phyloP scores from a whole-genome alignment of 2,113 vertebrate species.

The Forbesichthys papilliferus region DNA sequence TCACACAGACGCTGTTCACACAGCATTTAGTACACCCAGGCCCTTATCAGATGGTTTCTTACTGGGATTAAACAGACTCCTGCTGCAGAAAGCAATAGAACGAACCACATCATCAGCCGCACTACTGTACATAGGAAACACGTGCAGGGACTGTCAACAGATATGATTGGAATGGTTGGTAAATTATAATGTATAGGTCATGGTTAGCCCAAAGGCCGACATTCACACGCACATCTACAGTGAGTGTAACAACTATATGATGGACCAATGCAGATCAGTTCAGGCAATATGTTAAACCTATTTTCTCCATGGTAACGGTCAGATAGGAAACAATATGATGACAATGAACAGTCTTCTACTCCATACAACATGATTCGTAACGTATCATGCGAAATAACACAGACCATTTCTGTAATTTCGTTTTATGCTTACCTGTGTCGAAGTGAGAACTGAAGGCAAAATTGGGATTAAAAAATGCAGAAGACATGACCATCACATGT shows the following conservation, averaged over 20 bases:
- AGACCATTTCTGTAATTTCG: neutral
- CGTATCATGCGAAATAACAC: too few relatives aligned
- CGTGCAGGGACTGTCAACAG: constrained; percentile 6
- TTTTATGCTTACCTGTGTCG: constrained; percentile 83
- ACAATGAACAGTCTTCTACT: too few relatives aligned
- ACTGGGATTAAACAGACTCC: neutral
- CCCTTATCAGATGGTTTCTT: constrained; percentile 31
- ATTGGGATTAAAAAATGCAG: constrained; percentile 86
- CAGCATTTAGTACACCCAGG: constrained; percentile 41
- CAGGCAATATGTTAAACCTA: constrained; percentile 53
- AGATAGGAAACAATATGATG: neutral
- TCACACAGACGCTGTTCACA: constrained; percentile 23
- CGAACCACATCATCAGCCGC: constrained; percentile 14
- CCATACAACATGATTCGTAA: neutral
- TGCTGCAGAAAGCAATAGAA: constrained; percentile 21
- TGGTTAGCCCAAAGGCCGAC: constrained; percentile 10
- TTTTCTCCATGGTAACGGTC: constrained; percentile 35
- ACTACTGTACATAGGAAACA: constrained; percentile 16
- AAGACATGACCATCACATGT: constrained; percentile 82
- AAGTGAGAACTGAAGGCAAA: constrained; percentile 93
- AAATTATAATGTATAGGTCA: neutral
- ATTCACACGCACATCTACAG: constrained; percentile 16
- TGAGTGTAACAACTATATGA: constrained; percentile 36
- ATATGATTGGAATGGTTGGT: neutral
- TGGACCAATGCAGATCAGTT: constrained; percentile 45